Base-by-base conservation (phyloP, 1,140 invertebrate genomes). In the Drosophila tropicalis region DNA sequence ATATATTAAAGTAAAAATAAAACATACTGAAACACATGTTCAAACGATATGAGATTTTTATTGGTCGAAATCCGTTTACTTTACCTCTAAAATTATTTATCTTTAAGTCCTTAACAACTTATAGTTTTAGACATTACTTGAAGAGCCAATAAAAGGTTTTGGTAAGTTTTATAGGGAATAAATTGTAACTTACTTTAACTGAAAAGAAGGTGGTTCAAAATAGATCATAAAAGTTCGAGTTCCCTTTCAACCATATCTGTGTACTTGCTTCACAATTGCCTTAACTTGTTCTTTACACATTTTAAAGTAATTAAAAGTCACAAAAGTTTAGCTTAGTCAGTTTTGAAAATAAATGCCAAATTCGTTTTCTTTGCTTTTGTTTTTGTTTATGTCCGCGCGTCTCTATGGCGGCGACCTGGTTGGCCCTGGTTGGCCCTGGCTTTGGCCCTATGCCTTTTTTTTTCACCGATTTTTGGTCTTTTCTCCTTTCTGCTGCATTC, bases 261-360 rank as follows among this genome's bases (percentile, higher is more conserved):
- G 19, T 47, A 19, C 12, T 10, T 47, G 15, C 17, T 10, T 6
- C 17, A 22, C 44, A 51, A 51, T 22, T 51, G 44, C 17, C 19
- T 51, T 51, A 51, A 22, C 44, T 9, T 51, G 44, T 22, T 51
- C 3, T 58, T 9, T 2, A 51, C 29, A 70, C 72, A 69, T 76
- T 78, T 82, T 70, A 66, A 62, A 68, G 83, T 77, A 83, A 86
- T 86, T 86, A 86, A 79, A 65, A 72, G 72, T 69, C 64, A 76
- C 69, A 87, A 76, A 87, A 86, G 83, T 87, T 86, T 54, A 62
- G 78, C 73, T 78, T 76, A 71, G 65, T 78, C 76, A 39, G 56
- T 78, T 67, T 65, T 62, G 9, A 51, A 22, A 51, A 51, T 61
- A 62, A 72, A 72, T 70, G 67, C 75, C 75, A 61, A 77, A 68